Percentiles rank a stretch among this genome's conserved stretches.
Conservation (phyloP, 2,797 vertebrate species). For the Benthosema pterotum region DNA sequence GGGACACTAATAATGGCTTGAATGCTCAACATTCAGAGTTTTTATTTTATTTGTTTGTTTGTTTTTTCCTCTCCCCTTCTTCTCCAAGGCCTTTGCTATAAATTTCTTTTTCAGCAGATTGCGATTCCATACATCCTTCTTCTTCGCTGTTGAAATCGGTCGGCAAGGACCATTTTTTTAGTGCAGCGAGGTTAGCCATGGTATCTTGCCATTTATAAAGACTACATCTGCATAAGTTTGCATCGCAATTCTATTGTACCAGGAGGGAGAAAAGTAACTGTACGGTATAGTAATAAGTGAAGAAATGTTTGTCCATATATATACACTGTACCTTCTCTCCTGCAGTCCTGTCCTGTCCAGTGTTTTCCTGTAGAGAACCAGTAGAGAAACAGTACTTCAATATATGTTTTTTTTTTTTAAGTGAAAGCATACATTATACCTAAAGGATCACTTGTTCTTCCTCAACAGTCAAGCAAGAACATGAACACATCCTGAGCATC, state of each 20-base stretch:
- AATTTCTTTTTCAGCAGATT: no score
- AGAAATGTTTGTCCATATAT: slow-evolving; percentile 3
- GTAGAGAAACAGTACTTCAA: slow-evolving; percentile 18
- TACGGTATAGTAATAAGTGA: background rate
- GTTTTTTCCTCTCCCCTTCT: no score
- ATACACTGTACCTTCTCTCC: slow-evolving; percentile 86
- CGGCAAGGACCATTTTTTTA: no score
- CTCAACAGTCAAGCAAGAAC: background rate
- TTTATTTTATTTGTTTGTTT: background rate
- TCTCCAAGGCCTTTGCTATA: no score
- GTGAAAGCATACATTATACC: slow-evolving; percentile 1
- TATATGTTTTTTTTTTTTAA: slow-evolving; percentile 1
- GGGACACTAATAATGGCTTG: slow-evolving; percentile 5
- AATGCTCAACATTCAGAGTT: background rate
- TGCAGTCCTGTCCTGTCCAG: slow-evolving; percentile 82
- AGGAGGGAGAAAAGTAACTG: no score
- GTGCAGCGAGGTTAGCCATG: no score
- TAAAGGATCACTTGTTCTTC: background rate
- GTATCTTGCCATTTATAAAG: no score
- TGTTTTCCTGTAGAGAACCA: slow-evolving; percentile 81
- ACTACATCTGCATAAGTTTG: no score
- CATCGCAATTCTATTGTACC: no score
- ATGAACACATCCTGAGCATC: no score
- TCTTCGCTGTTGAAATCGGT: no score
- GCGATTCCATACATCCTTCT: no score